Conservation (phyloP, 2,113 vertebrate genomes). For the Phrynosoma platyrhinos region DNA sequence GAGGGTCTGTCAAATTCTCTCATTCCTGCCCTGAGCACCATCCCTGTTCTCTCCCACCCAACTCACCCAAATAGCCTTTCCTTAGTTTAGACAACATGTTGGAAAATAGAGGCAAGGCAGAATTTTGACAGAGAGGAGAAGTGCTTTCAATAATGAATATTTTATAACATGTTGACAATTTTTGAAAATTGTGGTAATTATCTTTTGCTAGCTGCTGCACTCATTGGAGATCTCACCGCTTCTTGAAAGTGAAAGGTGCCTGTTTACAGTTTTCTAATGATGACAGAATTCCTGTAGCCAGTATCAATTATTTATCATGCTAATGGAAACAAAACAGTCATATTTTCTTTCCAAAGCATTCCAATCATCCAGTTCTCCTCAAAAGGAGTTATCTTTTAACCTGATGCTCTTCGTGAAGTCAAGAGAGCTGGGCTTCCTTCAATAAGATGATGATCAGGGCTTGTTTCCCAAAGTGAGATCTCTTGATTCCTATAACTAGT, state of each 20-base stretch:
- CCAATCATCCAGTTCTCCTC: conserved; percentile 13
- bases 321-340: conserved; percentile 20
- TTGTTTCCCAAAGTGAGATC: conserved; percentile 33
- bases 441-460: conserved; percentile 17
- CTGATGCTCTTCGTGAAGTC: conserved; percentile 37
- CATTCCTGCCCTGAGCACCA: background rate
- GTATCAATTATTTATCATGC: conserved; percentile 31
- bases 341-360: conserved; percentile 14
- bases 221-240: background rate
- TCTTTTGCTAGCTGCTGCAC: background rate
- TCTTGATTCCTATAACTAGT: conserved; percentile 32
- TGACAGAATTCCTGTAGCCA: conserved; percentile 17
- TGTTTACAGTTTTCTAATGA: background rate
- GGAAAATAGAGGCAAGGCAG: background rate
- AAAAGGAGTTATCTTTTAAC: conserved; percentile 26
- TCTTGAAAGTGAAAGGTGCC: background rate
- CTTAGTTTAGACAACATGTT: background rate
- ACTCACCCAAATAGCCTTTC: background rate
- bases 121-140: background rate
- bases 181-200: background rate
- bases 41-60: background rate
- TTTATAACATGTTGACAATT: conserved; percentile 22
- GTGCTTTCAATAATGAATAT: conserved; percentile 22
- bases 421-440: conserved; percentile 22
- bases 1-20: background rate